Base-by-base conservation (phyloP, 2,113 vertebrate genomes). In the Rana temporaria region DNA sequence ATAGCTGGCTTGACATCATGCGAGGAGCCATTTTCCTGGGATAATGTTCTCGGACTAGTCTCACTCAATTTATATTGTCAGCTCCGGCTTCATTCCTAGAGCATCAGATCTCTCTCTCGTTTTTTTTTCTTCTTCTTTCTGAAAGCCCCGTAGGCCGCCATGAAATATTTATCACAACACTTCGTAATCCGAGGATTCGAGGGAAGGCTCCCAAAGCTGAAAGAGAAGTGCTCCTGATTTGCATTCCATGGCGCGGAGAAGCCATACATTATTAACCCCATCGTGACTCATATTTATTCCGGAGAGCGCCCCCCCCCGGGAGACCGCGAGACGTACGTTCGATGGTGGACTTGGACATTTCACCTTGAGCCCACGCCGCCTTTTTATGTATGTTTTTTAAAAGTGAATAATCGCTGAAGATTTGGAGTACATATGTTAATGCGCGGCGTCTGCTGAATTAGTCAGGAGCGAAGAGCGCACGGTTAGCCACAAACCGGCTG, bases 121-220 rank as follows among this genome's bases (percentile, higher is more conserved):
- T 48, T 48, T 48, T 38, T 38, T 38, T 38, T 34, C 32, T 34
- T 34, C 59, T 59, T n/a, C n/a, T 30, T 30, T 38, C 72, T 75
- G 18, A 38, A 42, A 75, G 72, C 72, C 72, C 57, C n/a, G 30
- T 75, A 32, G 57, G 30, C 11, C 72, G 11, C 32, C 72, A 62
- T 75, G 56, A 75, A 75, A 75, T 75, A 62, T 62, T 75, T 75
- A 75, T 75, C 32, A 15, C 70, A 30, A 32, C 11, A 57, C 17
- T 9, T 2, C 24, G 30, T 62, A 62, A 75, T 62, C 56, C 72
- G 57, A 32, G 72, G 32, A 60, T 42, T 75, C 72, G 19, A 75
- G 72, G 72, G 56, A 62, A n/a, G 67, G n/a, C 67, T 42, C n/a
- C 38, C 20, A 11, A 3, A 14, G 19, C 30, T 75, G 72, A 62